phyloP scores from a whole-genome alignment of 1,140 invertebrate genomes.

The Drosophila guanche region DNA sequence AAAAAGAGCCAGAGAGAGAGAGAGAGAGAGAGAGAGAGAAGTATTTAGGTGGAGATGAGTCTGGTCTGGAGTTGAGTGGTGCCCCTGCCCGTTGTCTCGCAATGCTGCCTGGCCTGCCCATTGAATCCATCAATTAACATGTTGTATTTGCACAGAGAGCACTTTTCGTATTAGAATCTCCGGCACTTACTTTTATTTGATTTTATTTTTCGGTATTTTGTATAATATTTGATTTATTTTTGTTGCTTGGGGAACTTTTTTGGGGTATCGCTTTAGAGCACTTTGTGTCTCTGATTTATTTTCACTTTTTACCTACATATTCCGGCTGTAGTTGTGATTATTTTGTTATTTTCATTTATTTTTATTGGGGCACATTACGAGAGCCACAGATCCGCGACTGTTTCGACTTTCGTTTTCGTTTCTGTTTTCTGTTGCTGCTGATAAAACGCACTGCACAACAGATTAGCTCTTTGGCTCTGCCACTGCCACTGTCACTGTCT shows the following conservation, averaged over 20 bases:
- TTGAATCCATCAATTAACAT: constrained; percentile 64
- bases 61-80: neutral
- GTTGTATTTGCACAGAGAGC: constrained; percentile 50
- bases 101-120: constrained; percentile 9
- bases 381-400: constrained; percentile 48
- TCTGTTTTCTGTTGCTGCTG: constrained; percentile 29
- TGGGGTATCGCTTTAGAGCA: neutral
- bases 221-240: constrained; percentile 15
- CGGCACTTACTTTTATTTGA: constrained; percentile 25
- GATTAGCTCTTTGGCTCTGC: constrained; percentile 39
- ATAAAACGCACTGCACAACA: constrained; percentile 74
- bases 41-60: neutral
- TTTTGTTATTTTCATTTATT: constrained; percentile 14
- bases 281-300: constrained; percentile 21
- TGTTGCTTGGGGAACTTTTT: constrained; percentile 5
- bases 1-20: neutral
- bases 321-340: constrained; percentile 45
- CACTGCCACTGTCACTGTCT: constrained; percentile 27
- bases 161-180: constrained; percentile 16
- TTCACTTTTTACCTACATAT: constrained; percentile 44
- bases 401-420: constrained; percentile 78
- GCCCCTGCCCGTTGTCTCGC: constrained; percentile 7
- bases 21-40: constrained; percentile 1
- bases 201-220: neutral
- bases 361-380: constrained; percentile 68